Conservation (phyloP, 2,797 vertebrate species). For the Cynopterus sphinx region DNA sequence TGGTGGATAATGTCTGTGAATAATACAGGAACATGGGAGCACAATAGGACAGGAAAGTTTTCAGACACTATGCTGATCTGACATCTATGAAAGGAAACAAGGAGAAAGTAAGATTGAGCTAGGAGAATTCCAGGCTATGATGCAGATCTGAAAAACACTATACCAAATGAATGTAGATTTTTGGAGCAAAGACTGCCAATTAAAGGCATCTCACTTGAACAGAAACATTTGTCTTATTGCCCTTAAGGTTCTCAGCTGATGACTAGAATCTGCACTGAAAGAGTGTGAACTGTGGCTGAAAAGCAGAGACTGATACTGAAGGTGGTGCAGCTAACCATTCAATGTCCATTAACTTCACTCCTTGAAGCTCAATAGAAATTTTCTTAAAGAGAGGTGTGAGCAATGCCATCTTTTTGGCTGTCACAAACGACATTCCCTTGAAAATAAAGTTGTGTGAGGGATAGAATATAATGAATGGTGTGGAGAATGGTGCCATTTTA, state of each 20-base stretch:
- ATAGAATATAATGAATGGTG: not conserved
- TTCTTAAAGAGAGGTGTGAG: not conserved
- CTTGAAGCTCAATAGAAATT: not conserved
- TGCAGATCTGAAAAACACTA: not conserved
- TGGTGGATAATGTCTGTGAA: not conserved
- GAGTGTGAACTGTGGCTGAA: not conserved
- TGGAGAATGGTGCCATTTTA: not conserved
- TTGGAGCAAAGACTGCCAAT: not conserved
- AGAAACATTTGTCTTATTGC: not conserved
- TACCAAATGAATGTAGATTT: not conserved
- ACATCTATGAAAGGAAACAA: not conserved
- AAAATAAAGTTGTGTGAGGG: not conserved
- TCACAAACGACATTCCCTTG: not conserved
- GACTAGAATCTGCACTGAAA: not conserved
- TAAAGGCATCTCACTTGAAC: not conserved
- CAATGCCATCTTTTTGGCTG: not conserved
- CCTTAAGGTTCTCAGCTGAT: not conserved
- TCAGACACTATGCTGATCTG: not conserved
- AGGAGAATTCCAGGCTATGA: not conserved
- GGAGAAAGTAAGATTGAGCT: not conserved
- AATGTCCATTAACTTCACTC: not conserved
- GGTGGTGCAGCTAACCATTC: not conserved
- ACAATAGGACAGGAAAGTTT: not conserved
- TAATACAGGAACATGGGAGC: not conserved
- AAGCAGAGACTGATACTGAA: not conserved